Conservation (phyloP, 1,140 invertebrate genomes). For the Rhizoglyphus robini region DNA sequence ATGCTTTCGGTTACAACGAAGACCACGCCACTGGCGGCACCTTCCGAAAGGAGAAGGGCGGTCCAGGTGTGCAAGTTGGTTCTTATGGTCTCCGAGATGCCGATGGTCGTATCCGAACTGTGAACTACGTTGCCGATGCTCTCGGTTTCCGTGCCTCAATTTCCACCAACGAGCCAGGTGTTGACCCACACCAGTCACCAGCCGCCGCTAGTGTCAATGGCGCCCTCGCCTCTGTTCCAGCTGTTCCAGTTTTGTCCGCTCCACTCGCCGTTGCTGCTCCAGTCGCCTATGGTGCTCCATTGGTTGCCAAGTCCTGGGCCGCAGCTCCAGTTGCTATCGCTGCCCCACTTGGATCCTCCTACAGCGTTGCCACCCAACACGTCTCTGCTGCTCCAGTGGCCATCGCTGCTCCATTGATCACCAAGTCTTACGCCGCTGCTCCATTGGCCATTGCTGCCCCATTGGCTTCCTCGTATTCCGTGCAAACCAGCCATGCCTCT, state of each 20-base stretch:
- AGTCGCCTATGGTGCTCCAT: background rate
- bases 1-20: slow-evolving; percentile 26
- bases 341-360: no score
- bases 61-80: slow-evolving; percentile 24
- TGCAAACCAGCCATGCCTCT: no score
- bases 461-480: no score
- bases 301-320: background rate
- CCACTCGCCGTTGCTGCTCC: background rate
- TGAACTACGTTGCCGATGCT: slow-evolving; percentile 29
- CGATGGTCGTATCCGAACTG: slow-evolving; percentile 24
- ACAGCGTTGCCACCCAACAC: no score
- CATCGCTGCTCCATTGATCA: no score
- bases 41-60: slow-evolving; percentile 27
- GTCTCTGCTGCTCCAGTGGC: no score
- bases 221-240: background rate
- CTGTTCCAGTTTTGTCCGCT: background rate
- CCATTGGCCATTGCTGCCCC: no score
- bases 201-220: slow-evolving; percentile 9
- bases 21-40: slow-evolving; percentile 25
- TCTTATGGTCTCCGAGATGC: slow-evolving; percentile 29
- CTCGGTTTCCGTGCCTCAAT: slow-evolving; percentile 23
- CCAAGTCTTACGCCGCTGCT: no score
- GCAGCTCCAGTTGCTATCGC: no score
- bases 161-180: slow-evolving; percentile 26
- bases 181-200: slow-evolving; percentile 22